Percentiles rank a stretch among this genome's conserved stretches.
phyloP scores from a whole-genome alignment of 2,888 invertebrate species.

The Sesamia inferens region DNA sequence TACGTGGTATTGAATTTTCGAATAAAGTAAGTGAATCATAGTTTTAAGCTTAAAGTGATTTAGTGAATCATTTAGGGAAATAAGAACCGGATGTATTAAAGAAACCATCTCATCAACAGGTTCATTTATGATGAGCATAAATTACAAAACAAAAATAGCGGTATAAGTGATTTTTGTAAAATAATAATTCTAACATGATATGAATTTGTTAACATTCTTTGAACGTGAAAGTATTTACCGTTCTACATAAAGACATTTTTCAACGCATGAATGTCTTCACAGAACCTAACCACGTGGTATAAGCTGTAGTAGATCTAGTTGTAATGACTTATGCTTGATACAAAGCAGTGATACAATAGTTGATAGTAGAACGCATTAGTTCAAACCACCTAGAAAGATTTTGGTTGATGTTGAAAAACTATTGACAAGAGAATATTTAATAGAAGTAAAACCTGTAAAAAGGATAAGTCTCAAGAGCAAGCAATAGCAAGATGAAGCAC shows the following conservation, averaged over 20 bases:
- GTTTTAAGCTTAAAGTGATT: slow-evolving; percentile 13
- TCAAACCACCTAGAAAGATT: background rate
- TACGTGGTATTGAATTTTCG: slow-evolving; percentile 3
- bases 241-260: slow-evolving; percentile 4
- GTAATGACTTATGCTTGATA: slow-evolving; percentile 27
- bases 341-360: no score
- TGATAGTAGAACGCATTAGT: no score
- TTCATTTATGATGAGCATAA: background rate
- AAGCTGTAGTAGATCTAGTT: slow-evolving; percentile 3
- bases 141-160: background rate
- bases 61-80: slow-evolving; percentile 11
- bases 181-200: background rate
- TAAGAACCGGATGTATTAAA: background rate
- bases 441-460: background rate
- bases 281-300: slow-evolving; percentile 9
- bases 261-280: slow-evolving; percentile 13
- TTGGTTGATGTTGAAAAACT: background rate
- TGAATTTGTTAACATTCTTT: background rate
- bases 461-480: background rate
- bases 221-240: background rate
- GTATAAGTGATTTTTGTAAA: background rate
- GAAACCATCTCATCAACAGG: background rate
- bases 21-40: slow-evolving; percentile 35
- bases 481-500: background rate
- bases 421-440: no score